Percentiles rank a stretch among this genome's conserved stretches.
Conservation (phyloP, 2,797 vertebrate genomes). For the Helicolenus hilgendorfi region DNA sequence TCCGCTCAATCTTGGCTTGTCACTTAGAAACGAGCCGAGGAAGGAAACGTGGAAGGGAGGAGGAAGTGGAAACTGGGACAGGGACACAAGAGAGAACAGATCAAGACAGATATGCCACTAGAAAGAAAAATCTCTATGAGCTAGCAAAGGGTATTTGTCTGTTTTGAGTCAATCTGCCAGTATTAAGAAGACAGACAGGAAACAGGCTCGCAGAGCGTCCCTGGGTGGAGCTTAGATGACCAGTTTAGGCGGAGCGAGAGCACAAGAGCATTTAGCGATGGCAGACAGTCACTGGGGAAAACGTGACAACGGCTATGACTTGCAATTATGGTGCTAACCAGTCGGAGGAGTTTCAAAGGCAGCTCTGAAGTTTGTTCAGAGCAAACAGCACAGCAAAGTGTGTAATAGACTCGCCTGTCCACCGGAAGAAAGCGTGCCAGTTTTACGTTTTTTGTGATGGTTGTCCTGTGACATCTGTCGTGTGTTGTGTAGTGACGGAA, state of each 20-base stretch:
- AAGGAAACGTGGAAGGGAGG: constrained; percentile 17
- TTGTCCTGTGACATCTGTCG: too few species aligned
- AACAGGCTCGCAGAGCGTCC: constrained; percentile 15
- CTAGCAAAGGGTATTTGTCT: constrained; percentile 42
- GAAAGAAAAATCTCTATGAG: constrained; percentile 4
- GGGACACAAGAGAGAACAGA: constrained; percentile 20
- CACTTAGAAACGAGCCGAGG: constrained; percentile 27
- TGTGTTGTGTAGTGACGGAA: too few species aligned
- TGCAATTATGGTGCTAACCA: constrained; percentile 50
- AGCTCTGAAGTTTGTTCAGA: not conserved
- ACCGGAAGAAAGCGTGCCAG: too few species aligned
- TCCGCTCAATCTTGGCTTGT: constrained; percentile 30
- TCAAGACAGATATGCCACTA: constrained; percentile 30
- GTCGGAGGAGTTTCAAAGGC: constrained; percentile 9
- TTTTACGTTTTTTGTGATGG: too few species aligned
- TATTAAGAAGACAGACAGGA: constrained; percentile 16
- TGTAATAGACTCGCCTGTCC: too few species aligned
- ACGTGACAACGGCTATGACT: constrained; percentile 45
- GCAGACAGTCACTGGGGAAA: constrained; percentile 54
- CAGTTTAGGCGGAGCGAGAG: constrained; percentile 25
- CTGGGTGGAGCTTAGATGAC: constrained; percentile 46
- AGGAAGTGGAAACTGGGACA: constrained; percentile 38
- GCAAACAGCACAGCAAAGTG: not conserved
- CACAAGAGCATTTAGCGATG: constrained; percentile 20
- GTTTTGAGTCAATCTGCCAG: constrained; percentile 50